Evolutionary conservation across 2,797 vertebrate species (phyloP).

Genomic region (Nyctibius grandis): DNA sequence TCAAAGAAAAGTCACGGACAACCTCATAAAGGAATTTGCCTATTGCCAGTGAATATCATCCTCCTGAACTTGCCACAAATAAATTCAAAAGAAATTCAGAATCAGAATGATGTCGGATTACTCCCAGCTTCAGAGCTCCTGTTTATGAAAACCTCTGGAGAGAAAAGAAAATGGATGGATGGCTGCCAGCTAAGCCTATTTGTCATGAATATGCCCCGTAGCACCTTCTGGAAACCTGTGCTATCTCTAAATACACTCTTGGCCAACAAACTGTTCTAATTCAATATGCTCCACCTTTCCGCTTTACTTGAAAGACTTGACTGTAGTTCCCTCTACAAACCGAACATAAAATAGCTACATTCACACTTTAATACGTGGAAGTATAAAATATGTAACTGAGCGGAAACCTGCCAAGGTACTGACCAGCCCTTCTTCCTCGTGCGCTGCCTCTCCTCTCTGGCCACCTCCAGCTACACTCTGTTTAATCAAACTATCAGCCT

Average conservation of each 20-base stretch:
- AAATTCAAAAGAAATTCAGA: neutral
- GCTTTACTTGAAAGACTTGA: neutral
- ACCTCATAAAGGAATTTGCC: neutral
- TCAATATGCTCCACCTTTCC: neutral
- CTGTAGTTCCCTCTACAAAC: neutral
- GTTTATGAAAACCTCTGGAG: neutral
- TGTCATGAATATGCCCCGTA: neutral
- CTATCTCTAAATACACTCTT: neutral
- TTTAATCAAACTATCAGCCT: neutral
- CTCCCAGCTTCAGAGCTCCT: neutral
- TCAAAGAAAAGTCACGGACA: neutral
- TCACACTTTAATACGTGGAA: neutral
- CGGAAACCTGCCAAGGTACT: neutral
- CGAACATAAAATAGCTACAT: neutral
- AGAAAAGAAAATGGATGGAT: conserved; percentile 1
- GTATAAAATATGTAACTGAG: neutral
- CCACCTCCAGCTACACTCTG: neutral
- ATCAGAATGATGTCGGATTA: neutral
- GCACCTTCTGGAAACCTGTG: conserved; percentile 7
- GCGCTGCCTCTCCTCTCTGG: neutral
- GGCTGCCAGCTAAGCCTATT: conserved; percentile 16
- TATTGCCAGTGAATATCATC: neutral
- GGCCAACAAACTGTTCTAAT: neutral
- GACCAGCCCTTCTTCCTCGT: neutral
- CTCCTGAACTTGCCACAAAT: neutral